These are phyloP conservation scores for Smittia aterrima DNA, from an alignment of 2,888 invertebrate genomes.

Conservation along the genomic window DNA sequence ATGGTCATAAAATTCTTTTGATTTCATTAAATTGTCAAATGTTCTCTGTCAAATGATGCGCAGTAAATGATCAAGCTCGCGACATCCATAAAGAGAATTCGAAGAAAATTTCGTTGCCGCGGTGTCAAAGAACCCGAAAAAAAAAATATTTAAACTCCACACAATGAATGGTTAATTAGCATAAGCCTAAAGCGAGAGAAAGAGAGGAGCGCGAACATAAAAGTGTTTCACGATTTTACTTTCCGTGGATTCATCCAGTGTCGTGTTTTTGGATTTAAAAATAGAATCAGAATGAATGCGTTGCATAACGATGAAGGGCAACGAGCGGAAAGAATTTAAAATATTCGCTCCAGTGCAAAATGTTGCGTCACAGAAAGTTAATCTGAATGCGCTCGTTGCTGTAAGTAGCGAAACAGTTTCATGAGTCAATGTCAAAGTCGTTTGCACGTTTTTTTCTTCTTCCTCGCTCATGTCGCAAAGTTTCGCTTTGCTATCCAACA, in stretches of 20 bases:
- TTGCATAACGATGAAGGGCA: conserved; percentile 3
- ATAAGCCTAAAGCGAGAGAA: not conserved
- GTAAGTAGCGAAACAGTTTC: conserved; percentile 5
- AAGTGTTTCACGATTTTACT: not conserved
- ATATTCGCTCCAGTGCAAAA: not conserved
- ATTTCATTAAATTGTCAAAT: not conserved
- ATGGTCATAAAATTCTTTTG: conserved; percentile 19
- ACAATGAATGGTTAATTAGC: conserved; percentile 14
- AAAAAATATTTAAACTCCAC: not conserved
- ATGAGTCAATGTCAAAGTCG: conserved; percentile 24
- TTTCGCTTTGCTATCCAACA: no score
- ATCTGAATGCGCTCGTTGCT: not conserved
- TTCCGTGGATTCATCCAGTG: not conserved
- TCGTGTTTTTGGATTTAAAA: not conserved
- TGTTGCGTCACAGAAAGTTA: conserved; percentile 17
- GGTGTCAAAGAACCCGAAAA: conserved; percentile 26
- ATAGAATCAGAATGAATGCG: not conserved
- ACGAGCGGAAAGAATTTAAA: not conserved
- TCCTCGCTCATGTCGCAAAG: no score
- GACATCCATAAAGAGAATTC: not conserved
- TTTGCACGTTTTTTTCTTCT: conserved; percentile 12
- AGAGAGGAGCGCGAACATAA: not conserved
- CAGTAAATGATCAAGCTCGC: not conserved
- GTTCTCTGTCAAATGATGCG: conserved; percentile 1
- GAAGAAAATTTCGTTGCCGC: not conserved